Percentiles rank a stretch among this genome's conserved stretches.
Evolutionary conservation across 2,888 invertebrate genomes (phyloP).

Genomic region (Drosophila phalerata): DNA sequence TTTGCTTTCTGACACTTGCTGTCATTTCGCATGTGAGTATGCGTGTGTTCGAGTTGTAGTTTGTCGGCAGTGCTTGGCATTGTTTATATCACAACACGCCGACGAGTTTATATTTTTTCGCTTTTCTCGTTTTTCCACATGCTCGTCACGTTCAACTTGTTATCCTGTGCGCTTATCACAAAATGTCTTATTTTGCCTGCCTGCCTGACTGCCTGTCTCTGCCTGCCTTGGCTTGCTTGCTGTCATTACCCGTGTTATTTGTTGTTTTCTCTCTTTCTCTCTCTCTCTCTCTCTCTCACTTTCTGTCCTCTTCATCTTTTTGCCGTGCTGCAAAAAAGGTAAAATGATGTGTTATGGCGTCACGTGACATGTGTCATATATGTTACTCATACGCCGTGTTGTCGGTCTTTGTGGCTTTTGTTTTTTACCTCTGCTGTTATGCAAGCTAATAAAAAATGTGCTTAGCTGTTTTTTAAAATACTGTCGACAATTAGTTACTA

Average conservation of each 20-base stretch:
- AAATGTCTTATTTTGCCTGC: slow-evolving; percentile 69
- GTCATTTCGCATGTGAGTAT: slow-evolving; percentile 40
- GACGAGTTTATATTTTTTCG: slow-evolving; percentile 44
- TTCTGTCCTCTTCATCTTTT: background rate
- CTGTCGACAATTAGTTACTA: slow-evolving; percentile 3
- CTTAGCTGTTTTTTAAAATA: slow-evolving; percentile 19
- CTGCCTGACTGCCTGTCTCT: slow-evolving; percentile 23
- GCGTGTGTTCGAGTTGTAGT: slow-evolving; percentile 34
- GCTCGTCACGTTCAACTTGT: slow-evolving; percentile 72
- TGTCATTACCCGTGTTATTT: slow-evolving; percentile 63
- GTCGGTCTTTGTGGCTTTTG: slow-evolving; percentile 29
- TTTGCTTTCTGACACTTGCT: slow-evolving; percentile 66
- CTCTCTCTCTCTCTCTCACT: background rate
- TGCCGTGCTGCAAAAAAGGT: slow-evolving; percentile 31
- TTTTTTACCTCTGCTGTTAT: slow-evolving; percentile 14
- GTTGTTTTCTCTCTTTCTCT: slow-evolving; percentile 7
- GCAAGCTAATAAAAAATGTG: slow-evolving; percentile 8
- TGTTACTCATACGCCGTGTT: slow-evolving; percentile 58
- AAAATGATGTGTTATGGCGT: slow-evolving; percentile 68
- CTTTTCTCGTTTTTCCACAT: slow-evolving; percentile 43
- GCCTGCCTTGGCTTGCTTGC: slow-evolving; percentile 32
- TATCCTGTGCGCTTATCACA: slow-evolving; percentile 70
- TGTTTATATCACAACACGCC: slow-evolving; percentile 63
- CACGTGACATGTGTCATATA: slow-evolving; percentile 71
- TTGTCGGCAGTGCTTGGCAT: slow-evolving; percentile 56